These are phyloP conservation scores for Alentia gelatinosa DNA, from an alignment of 2,888 invertebrate species.

Conservation along the genomic window DNA sequence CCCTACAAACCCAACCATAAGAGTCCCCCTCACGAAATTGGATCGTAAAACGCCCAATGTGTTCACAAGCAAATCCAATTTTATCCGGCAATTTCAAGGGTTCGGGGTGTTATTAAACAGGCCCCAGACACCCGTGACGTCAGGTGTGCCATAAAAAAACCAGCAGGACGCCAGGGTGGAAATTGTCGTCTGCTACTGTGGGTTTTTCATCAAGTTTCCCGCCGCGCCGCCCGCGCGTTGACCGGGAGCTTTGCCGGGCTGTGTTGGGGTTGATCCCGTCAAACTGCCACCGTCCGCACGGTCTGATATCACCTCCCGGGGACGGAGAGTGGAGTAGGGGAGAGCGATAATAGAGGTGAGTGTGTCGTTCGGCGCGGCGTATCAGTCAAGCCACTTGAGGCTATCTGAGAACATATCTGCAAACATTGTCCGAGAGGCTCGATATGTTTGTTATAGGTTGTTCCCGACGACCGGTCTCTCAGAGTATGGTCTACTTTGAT, in stretches of 20 bases:
- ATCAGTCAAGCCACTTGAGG: constrained; percentile 10
- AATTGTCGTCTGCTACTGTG: no score
- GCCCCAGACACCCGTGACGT: not conserved
- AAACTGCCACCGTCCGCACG: no score
- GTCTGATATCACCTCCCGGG: no score
- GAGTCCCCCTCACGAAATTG: no score
- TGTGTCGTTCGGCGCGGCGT: not conserved
- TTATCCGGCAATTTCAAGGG: not conserved
- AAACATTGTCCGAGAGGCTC: constrained; percentile 24
- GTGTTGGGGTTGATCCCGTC: no score
- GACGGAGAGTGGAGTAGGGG: no score
- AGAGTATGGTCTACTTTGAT: constrained; percentile 10
- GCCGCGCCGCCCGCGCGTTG: no score
- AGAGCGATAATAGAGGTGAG: not conserved
- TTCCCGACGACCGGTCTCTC: not conserved
- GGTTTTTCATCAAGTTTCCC: no score
- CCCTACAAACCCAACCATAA: no score
- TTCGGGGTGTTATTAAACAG: not conserved
- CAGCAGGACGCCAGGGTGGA: not conserved
- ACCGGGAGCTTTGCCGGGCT: no score
- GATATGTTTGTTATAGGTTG: constrained; percentile 23
- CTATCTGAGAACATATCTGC: constrained; percentile 39
- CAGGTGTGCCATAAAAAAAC: not conserved
- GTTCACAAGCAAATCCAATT: not conserved
- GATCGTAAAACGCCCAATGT: not conserved